A percentile compares a stretch with the other conserved stretches of the same genome.
These are phyloP conservation scores for Psilopsiagon aymara DNA, from an alignment of 2,113 vertebrate genomes.

Conservation along the genomic window DNA sequence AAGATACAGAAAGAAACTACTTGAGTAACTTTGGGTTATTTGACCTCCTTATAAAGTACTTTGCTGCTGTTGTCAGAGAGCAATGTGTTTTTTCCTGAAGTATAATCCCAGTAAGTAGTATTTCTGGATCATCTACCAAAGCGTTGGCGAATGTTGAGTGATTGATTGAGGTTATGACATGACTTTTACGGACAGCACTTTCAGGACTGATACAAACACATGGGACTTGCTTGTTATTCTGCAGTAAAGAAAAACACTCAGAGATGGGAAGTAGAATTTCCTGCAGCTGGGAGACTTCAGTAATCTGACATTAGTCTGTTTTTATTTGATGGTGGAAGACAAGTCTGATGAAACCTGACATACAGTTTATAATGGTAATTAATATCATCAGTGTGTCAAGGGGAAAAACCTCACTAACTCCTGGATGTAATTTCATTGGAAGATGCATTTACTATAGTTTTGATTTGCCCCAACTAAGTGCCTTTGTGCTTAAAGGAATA, in stretches of 20 bases:
- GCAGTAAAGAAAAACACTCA: conserved; percentile 23
- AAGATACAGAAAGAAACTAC: not conserved
- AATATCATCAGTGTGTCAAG: not conserved
- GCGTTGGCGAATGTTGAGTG: conserved; percentile 11
- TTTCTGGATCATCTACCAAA: conserved; percentile 59
- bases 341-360: conserved; percentile 19
- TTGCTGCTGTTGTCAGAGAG: conserved; percentile 30
- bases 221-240: conserved; percentile 13
- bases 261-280: conserved; percentile 30
- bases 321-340: conserved; percentile 36
- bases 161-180: conserved; percentile 62
- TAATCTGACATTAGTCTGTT: not conserved
- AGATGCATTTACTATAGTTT: not conserved
- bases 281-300: not conserved
- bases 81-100: conserved; percentile 20
- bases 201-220: conserved; percentile 13
- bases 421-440: not conserved
- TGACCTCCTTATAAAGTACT: not conserved
- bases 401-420: not conserved
- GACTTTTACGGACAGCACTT: conserved; percentile 50
- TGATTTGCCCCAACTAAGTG: not conserved
- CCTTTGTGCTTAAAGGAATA: not conserved
- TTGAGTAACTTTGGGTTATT: not conserved
- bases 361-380: conserved; percentile 15
- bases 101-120: conserved; percentile 20